Evolutionary conservation across 2,888 invertebrate genomes (phyloP).

Genomic region (Cataglyphis albicans): DNA sequence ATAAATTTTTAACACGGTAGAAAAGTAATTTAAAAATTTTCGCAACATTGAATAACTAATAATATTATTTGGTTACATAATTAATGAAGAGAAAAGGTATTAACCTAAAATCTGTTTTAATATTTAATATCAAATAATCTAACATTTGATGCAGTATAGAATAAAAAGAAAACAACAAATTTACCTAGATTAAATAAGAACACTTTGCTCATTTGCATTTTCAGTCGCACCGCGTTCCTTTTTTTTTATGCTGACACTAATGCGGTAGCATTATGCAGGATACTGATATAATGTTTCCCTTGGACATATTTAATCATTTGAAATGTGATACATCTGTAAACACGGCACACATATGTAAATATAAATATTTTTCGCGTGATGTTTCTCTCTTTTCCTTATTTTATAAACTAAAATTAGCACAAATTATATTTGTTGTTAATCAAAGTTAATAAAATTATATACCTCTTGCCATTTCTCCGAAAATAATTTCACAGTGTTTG

Average conservation of each 20-base stretch:
- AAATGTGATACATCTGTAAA: conserved; percentile 19
- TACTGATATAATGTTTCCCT: conserved; percentile 22
- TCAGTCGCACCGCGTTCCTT: background rate
- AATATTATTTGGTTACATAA: background rate
- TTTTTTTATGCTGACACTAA: conserved; percentile 19
- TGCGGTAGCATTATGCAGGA: background rate
- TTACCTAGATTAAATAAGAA: conserved; percentile 1
- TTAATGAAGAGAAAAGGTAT: background rate
- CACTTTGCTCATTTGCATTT: conserved; percentile 24
- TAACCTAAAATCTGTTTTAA: conserved; percentile 7
- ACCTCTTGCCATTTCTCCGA: background rate
- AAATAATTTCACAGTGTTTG: background rate
- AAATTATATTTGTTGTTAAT: background rate
- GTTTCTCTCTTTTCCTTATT: background rate
- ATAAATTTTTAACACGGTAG: background rate
- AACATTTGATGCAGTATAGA: background rate
- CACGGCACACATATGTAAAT: background rate
- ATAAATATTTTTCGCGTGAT: conserved; percentile 5
- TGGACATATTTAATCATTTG: conserved; percentile 11
- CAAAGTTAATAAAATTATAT: background rate
- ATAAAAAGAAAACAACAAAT: background rate
- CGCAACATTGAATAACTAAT: background rate
- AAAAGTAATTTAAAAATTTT: background rate
- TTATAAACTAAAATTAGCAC: conserved; percentile 1
- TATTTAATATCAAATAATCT: background rate